Conservation (phyloP, 2,888 invertebrate species). For the Drosophila rubida region DNA sequence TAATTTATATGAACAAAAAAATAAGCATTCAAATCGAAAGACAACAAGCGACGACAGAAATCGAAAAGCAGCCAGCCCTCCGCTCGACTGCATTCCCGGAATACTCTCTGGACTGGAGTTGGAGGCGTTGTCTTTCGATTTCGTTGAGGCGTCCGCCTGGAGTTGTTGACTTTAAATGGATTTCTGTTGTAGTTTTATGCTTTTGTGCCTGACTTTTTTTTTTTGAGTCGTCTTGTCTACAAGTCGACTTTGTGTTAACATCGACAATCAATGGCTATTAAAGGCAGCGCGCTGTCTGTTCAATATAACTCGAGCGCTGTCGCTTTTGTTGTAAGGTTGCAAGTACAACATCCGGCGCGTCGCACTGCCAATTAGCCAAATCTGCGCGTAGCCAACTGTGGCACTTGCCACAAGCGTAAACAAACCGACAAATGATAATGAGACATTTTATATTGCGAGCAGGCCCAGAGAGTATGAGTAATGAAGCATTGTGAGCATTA, state of each 20-base stretch:
- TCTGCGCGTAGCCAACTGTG: constrained; percentile 19
- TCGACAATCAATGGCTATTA: constrained; percentile 78
- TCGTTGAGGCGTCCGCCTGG: constrained; percentile 39
- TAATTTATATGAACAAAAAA: constrained; percentile 65
- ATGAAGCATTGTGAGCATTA: constrained; percentile 58
- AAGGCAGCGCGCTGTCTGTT: constrained; percentile 66
- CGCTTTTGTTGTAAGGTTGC: too few relatives aligned
- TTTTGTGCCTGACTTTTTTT: not conserved
- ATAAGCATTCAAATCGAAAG: constrained; percentile 4
- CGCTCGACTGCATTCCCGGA: constrained; percentile 28
- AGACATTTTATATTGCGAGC: constrained; percentile 60
- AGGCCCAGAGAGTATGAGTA: constrained; percentile 52
- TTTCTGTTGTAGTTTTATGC: constrained; percentile 71
- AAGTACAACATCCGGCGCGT: constrained; percentile 12
- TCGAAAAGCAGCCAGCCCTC: constrained; percentile 17
- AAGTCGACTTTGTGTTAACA: constrained; percentile 77
- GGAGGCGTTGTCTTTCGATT: constrained; percentile 60
- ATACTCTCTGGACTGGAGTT: constrained; percentile 25
- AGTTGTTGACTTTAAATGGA: constrained; percentile 67
- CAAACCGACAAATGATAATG: constrained; percentile 73
- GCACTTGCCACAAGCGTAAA: constrained; percentile 40
- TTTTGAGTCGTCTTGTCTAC: constrained; percentile 56
- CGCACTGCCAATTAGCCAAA: constrained; percentile 33
- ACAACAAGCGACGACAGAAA: constrained; percentile 35
- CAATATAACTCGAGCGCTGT: constrained; percentile 62